Evolutionary conservation across 2,797 vertebrate genomes (phyloP), one percentile per base, ranked within the genome.

Genomic region (Eulemur albifrons): DNA sequence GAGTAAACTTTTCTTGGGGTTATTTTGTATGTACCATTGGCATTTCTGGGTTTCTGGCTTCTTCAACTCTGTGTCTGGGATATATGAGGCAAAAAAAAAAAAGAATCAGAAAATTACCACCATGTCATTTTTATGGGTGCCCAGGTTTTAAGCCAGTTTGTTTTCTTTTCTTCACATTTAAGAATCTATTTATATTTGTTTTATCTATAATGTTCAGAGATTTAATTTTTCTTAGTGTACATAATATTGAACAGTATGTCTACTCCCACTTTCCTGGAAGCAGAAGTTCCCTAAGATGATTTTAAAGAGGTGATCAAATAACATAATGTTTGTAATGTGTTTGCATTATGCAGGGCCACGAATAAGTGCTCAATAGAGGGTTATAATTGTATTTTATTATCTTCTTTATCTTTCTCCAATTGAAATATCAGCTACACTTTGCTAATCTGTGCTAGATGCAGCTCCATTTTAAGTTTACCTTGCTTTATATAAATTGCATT

Each of bases 221-320:
- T 88, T 94, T 67, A 79, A 45, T 52, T 96, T 38, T 83, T 72
- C 10, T 85, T 96, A 48, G 25, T 85, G 43, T 93, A 5, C 5
- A 8, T 84, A 69, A 43, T 67, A 75, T 30, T 38, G 45, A 90
- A 54, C 82, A 43, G 4, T 69, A 35, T 30, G 15, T 76, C 40
- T 73, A 20, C n/a, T 90, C 3, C 5, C 14, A 73, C 67, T 59
- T 94, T 93, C 40, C 17, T 73, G 25, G 69, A 82, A 89, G 18
- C 40, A 69, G n/a, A 65, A 89, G 54, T 91, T 30, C 21, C 32
- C 32, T 75, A 57, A 61, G 40, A 93, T n/a, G 21, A 43, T 61
- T 69, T 63, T 76, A 12, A 63, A 72, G 76, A 69, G 57, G 40
- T 67, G 30, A 65, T 77, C 85, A 84, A 91, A 40, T 72, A n/a